Base-by-base conservation (phyloP, 2,888 invertebrate genomes). In the Spodoptera exigua region DNA sequence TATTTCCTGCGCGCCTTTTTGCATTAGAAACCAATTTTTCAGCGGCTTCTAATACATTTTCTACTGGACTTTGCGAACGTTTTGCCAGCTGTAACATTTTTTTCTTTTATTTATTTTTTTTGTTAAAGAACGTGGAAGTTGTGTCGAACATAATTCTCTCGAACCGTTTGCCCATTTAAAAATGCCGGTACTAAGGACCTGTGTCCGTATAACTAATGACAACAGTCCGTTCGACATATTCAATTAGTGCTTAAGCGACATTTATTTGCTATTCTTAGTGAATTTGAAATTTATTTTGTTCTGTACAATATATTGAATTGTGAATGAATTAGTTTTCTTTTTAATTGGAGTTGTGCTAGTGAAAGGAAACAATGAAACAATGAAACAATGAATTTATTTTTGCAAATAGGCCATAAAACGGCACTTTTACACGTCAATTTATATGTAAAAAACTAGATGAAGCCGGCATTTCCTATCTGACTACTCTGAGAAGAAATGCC, bases 231-330 rank as follows among this genome's bases (percentile, higher is more conserved):
- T 48, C 43, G 37, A 52, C 48, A 52, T 69, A 55, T 70, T 62
- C 55, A 66, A 70, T 70, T 62, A 70, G 70, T 70, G 55, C 48
- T 69, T 51, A 35, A 27, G 45, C 57, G 70, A 58, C 62, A 18
- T 53, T 67, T 45, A 68, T 70, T 58, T 62, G 43, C 62, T 44
- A 70, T 70, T 70, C 63, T 59, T 53, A 35, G 44, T 51, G 51
- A 56, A 16, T 56, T 53, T 17, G 53, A 40, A 55, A 69, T 69
- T 60, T 55, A 69, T 69, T 68, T 64, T 21, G 57, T 39, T 34
- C 17, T 45, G 10, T 48, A 13, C 43, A 44, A 65, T 60, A 62
- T 7, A 62, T 67, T 67, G 62, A 27, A 36, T 21, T 4, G 11
- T 21, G 13, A 47, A 17, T 13, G 35, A 40, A 40, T 32, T 9